A percentile compares a stretch with the other conserved stretches of the same genome.
phyloP scores from a whole-genome alignment of 2,888 invertebrate species.

The Formica aserva region DNA sequence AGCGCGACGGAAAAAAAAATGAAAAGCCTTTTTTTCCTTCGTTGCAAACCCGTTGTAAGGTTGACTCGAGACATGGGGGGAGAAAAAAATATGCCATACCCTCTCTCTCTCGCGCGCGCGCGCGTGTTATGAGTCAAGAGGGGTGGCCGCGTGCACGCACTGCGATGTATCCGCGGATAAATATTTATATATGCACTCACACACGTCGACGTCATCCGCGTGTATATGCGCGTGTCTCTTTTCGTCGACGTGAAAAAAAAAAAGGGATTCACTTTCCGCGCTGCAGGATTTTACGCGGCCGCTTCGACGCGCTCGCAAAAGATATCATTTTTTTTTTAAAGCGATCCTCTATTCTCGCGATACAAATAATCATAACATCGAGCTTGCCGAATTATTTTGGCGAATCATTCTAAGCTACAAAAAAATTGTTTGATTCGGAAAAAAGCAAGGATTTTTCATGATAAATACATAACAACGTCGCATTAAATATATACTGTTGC shows the following conservation, averaged over 20 bases:
- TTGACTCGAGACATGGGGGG: slow-evolving; percentile 41
- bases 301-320: slow-evolving; percentile 3
- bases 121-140: slow-evolving; percentile 44
- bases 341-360: not conserved
- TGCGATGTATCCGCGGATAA: slow-evolving; percentile 55
- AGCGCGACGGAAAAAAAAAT: slow-evolving; percentile 22
- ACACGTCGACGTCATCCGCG: slow-evolving; percentile 49
- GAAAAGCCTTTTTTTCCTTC: slow-evolving; percentile 9
- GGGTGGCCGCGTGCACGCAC: slow-evolving; percentile 55
- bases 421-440: not conserved
- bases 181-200: slow-evolving; percentile 67
- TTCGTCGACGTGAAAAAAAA: slow-evolving; percentile 14
- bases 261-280: slow-evolving; percentile 11
- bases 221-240: slow-evolving; percentile 30
- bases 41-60: slow-evolving; percentile 40
- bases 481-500: not conserved
- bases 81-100: slow-evolving; percentile 44
- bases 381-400: not conserved
- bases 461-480: slow-evolving; percentile 17
- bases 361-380: not conserved
- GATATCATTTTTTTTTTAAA: not conserved
- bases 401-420: not conserved
- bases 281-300: slow-evolving; percentile 10
- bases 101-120: not conserved
- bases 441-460: not conserved